These are phyloP conservation scores for Chanos chanos DNA, from an alignment of 2,797 vertebrate species.

Conservation along the genomic window DNA sequence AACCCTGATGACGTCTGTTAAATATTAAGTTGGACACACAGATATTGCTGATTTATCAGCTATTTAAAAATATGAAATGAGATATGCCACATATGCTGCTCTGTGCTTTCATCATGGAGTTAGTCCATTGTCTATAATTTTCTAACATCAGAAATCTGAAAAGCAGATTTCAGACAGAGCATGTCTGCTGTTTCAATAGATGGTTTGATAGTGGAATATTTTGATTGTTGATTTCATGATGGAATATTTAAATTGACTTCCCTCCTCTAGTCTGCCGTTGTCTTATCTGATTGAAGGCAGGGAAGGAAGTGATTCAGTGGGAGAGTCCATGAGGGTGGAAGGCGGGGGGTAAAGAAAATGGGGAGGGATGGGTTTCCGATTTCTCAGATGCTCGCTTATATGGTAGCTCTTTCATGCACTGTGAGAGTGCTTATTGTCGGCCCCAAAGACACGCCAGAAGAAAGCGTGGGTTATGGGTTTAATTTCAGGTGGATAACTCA, in stretches of 20 bases:
- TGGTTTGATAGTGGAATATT: conserved; percentile 1
- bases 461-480: too few relatives aligned
- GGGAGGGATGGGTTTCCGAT: conserved; percentile 46
- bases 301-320: conserved; percentile 50
- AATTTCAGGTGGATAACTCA: too few relatives aligned
- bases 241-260: neutral
- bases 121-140: too few relatives aligned
- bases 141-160: conserved; percentile 16
- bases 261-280: conserved; percentile 31
- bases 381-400: conserved; percentile 39
- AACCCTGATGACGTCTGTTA: too few relatives aligned
- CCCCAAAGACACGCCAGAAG: too few relatives aligned
- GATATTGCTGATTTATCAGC: too few relatives aligned
- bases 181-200: neutral
- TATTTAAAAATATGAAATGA: too few relatives aligned
- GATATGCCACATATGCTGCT: too few relatives aligned
- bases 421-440: too few relatives aligned
- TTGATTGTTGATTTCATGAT: neutral
- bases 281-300: conserved; percentile 47
- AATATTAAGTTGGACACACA: too few relatives aligned
- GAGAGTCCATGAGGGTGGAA: conserved; percentile 30
- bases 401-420: conserved; percentile 34
- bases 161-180: conserved; percentile 5
- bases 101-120: too few relatives aligned
- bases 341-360: conserved; percentile 23